Evolutionary conservation across 2,888 invertebrate genomes (phyloP), one percentile per base, ranked within the genome.

Genomic region (Toxonevra muliebris): DNA sequence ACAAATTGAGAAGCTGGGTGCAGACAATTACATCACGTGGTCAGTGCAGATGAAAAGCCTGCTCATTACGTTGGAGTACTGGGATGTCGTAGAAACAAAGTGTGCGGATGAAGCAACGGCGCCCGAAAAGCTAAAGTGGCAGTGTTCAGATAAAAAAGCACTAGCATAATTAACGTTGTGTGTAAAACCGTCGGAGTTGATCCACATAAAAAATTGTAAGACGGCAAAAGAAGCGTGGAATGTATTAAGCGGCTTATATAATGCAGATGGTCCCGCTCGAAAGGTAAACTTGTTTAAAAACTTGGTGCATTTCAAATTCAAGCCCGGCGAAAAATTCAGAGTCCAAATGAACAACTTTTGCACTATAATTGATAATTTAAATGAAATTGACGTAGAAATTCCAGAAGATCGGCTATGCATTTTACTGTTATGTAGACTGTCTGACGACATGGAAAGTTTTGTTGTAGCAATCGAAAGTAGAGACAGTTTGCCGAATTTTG

Each of bases 401-500:
- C 65, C 67, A n/a, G 70, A 70, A n/a, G 72, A 70, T 57, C 59
- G 70, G 4, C 43, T 70, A 1, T 60, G 64, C 53, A 69, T 70
- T 30, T 48, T 71, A 19, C 45, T 70, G 43, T 13, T 70, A 3
- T 70, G 70, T 40, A 54, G 62, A 50, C 53, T 71, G 43, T 70
- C 69, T 10, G 69, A 70, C 40, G 70, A 70, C 13, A 66, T 69
- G 66, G 68, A 71, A 41, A 73, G 65, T 61, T 73, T 69, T 43
- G 65, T 69, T 59, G 70, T 72, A 30, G 72, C 71, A 55, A 68
- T 72, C 4, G 72, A 71, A 15, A 71, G 68, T 58, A 20, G 66
- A 62, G 70, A 70, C 41, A 40, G 11, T 5, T 57, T 69, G 53
- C 70, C 70, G 10, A 52, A n/a, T 15, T 30, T 59, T 10, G 65